Evolutionary conservation across 2,113 vertebrate genomes (phyloP), one percentile per base, ranked within the genome.

Genomic region (Isurus oxyrinchus): DNA sequence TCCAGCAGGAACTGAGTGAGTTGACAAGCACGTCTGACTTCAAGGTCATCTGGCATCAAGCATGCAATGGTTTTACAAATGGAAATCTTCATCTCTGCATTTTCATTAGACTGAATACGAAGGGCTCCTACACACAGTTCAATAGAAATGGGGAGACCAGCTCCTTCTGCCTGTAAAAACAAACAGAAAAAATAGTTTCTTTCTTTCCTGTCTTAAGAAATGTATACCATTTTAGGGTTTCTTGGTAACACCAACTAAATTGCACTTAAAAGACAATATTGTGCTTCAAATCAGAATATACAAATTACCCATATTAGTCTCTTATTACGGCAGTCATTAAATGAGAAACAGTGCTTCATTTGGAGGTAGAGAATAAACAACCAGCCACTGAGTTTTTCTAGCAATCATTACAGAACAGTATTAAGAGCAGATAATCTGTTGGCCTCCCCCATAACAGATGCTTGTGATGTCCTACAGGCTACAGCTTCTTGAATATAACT

Each of bases 1-100:
- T 98, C 98, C 44, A 99, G 98, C 94, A 99, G 98, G 97, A 99
- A 99, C 97, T 99, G 99, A 6, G 99, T 99, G 86, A 99, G 99
- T 44, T 98, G 99, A 97, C 99, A 99, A 97, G 98, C 99, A 97
- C 99, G 98, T 96, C 98, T 97, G 16, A 99, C 99, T 98, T 99
- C 99, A 93, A 99, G 98, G 97, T 99, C 99, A 94, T 98, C 98
- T 96, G 98, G 98, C 96, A 99, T 98, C 96, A 99, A 99, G 97
- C 98, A 99, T 96, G 98, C 98, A 96, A 99, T 98, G 2, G 98
- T 99, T 98, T 99, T 99, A 97, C 99, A 99, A 96, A 99, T 98
- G 79, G 98, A 99, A 3, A 98, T 98, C 97, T 99, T 99, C 79
- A 98, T 98, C 96, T 99, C 99, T 0, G 98, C 98, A 0, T 99